Conservation (phyloP, 1,140 invertebrate genomes). For the Himalopsyche phryganea region DNA sequence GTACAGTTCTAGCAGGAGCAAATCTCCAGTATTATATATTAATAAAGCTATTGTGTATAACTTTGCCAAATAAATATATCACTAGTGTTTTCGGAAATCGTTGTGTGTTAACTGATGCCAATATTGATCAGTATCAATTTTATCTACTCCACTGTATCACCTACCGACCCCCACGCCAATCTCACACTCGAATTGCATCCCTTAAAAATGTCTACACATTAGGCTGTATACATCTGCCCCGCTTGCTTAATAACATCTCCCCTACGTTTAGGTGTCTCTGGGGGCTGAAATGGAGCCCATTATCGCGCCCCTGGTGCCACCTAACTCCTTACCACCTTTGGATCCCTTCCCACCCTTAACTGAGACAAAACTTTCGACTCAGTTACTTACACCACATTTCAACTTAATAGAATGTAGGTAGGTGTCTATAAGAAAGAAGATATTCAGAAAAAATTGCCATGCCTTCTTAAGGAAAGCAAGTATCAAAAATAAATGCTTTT, state of each 20-base stretch:
- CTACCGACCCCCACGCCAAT: background rate
- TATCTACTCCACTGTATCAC: background rate
- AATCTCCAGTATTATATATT: too few species aligned
- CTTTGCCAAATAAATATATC: too few species aligned
- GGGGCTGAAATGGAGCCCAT: conserved; percentile 31
- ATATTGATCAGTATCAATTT: too few species aligned
- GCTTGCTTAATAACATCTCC: conserved; percentile 29
- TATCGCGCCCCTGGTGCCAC: conserved; percentile 27
- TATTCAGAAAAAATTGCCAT: background rate
- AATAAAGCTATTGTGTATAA: too few species aligned
- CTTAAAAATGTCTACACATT: conserved; percentile 31
- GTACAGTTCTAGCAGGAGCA: too few species aligned
- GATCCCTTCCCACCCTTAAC: background rate
- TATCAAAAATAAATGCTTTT: too few species aligned
- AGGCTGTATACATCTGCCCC: conserved; percentile 5
- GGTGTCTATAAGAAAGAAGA: background rate
- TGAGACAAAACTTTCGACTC: conserved; percentile 1
- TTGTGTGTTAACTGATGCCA: too few species aligned
- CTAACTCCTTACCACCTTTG: conserved; percentile 3
- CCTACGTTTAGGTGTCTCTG: conserved; percentile 27
- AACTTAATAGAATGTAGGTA: background rate
- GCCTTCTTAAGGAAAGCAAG: too few species aligned
- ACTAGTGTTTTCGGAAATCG: too few species aligned
- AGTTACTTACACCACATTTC: conserved; percentile 1
- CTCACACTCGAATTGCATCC: conserved; percentile 26